phyloP scores from a whole-genome alignment of 2,797 vertebrate species.

The Gymnothorax reevesii region DNA sequence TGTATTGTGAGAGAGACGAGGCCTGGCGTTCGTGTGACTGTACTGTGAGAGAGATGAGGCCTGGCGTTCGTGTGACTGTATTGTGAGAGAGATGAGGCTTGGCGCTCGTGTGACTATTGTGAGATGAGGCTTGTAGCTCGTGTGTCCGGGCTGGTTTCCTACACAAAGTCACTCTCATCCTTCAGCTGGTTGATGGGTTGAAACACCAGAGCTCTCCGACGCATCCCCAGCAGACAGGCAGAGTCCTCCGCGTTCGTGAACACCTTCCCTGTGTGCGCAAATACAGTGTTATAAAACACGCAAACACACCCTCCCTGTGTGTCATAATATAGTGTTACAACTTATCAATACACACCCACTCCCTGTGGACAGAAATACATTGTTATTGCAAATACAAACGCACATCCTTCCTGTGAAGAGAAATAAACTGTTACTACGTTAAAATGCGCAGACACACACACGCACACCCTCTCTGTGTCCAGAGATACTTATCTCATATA shows the following conservation, averaged over 20 bases:
- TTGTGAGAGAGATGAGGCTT: too few species aligned
- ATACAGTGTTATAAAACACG: too few species aligned
- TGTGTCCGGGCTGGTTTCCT: conserved; percentile 88
- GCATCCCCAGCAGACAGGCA: conserved; percentile 91
- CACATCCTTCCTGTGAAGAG: neutral
- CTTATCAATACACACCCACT: neutral
- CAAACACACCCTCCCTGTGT: too few species aligned
- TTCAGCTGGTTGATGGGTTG: conserved; percentile 90
- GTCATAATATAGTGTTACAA: too few species aligned
- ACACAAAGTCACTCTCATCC: too few species aligned
- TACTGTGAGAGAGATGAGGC: too few species aligned
- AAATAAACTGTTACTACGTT: neutral
- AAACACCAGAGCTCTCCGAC: conserved; percentile 85
- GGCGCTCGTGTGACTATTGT: too few species aligned
- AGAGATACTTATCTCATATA: too few species aligned
- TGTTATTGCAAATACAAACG: neutral
- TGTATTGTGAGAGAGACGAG: too few species aligned
- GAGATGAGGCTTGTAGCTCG: conserved; percentile 41
- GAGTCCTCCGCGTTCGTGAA: conserved; percentile 81
- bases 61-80: too few species aligned
- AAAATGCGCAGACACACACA: neutral
- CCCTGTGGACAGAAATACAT: neutral
- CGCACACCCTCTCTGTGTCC: neutral
- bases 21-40: too few species aligned
- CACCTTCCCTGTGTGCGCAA: too few species aligned